Base-by-base conservation (phyloP, 2,888 invertebrate species). In the Zhuqinia jingwanae region DNA sequence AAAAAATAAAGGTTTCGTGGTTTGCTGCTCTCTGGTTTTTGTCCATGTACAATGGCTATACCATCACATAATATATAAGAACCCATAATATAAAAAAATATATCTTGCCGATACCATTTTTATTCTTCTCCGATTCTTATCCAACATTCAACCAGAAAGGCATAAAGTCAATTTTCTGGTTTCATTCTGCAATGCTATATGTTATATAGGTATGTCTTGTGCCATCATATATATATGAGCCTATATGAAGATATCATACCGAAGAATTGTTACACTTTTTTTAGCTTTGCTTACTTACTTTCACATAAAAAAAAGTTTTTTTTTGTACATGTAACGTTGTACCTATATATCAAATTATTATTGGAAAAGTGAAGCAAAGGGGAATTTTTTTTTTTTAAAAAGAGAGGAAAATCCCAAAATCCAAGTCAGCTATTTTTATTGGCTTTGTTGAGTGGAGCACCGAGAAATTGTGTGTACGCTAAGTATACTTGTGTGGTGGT, bases 151-250 rank as follows among this genome's bases (percentile, higher is more conserved):
- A 85, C 80, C 85, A 85, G 85, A 85, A 85, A 85, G 85, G 85
- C 85, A 85, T 85, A 85, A 85, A 85, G 85, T 85, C 85, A 85
- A 85, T 85, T 85, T 85, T 85, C 85, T 85, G 85, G n/a, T n/a
- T n/a, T n/a, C n/a, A n/a, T n/a, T n/a, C n/a, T n/a, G n/a, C n/a
- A n/a, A n/a, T n/a, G n/a, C n/a, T n/a, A n/a, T n/a, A n/a, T n/a
- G n/a, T n/a, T n/a, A n/a, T n/a, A n/a, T n/a, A n/a, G n/a, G n/a
- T n/a, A n/a, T n/a, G n/a, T n/a, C n/a, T n/a, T n/a, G n/a, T n/a
- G n/a, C n/a, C n/a, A n/a, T n/a, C n/a, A n/a, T n/a, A n/a, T n/a
- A n/a, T n/a, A n/a, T n/a, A n/a, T n/a, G n/a, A n/a, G n/a, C n/a
- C n/a, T n/a, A n/a, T 79, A 85, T 79, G 75, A 85, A 85, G 85